Evolutionary conservation across 1,140 invertebrate genomes (phyloP), one percentile per base, ranked within the genome.

Genomic region (Apocrypta bakeri): DNA sequence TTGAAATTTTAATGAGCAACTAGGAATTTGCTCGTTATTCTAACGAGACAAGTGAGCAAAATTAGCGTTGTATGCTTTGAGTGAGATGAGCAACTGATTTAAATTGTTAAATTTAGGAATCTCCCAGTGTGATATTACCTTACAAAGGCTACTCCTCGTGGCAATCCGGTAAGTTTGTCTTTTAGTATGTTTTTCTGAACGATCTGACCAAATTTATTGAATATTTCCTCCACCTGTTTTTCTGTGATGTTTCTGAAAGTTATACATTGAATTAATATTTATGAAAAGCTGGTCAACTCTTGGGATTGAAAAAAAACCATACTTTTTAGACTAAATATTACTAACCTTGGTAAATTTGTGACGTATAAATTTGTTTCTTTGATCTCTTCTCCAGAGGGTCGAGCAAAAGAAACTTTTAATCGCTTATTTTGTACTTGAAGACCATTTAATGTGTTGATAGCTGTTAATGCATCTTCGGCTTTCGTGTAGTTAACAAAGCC

Each of bases 341-440:
- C 64, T 76, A 90, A 94, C 91, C 96, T 95, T 48, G 98, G 98
- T 83, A 99, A 93, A 93, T 98, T 98, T 79, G 97, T 96, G 75
- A 99, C 95, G 92, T 98, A 99, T 48, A 99, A 93, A 93, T 99
- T 99, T 17, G 98, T 98, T 90, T 98, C 97, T 91, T 98, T 99
- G 84, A 98, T 98, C 80, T 97, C 96, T 84, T 98, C 97, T 24
- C 97, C 96, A 64, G 96, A 96, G 4, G 97, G 97, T 85, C 98
- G 93, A 24, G 98, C 97, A 92, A 97, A 98, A 27, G 98, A 98
- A 33, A 98, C 98, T 93, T 96, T 93, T 75, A 94, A 92, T 80
- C 92, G 89, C 86, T 94, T 94, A 90, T 97, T 97, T 87, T 97
- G 95, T 56, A 98, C 94, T 89, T 97, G 95, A 83, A 97, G 94